Base-by-base conservation (phyloP, 1,140 invertebrate genomes). In the Tigriopus japonicus region DNA sequence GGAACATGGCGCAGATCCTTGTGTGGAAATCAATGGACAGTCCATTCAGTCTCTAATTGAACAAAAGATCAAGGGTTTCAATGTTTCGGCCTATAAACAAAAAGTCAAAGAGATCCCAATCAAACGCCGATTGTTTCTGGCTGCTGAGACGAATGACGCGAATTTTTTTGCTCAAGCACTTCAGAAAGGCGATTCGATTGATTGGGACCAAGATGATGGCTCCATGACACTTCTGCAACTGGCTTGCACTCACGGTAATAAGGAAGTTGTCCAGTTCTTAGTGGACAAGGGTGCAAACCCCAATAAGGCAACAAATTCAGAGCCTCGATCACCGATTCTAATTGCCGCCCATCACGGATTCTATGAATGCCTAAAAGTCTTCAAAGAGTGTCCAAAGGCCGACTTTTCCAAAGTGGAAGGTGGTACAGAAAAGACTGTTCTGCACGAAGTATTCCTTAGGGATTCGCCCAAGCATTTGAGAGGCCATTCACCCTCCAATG, bases 261-360 rank as follows among this genome's bases (percentile, higher is more conserved):
- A 49, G 13, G 23, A 49, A 35, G 17, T 60, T 7, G 42, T 49
- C 15, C 2, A 45, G 14, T 60, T 17, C n/a, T 45, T 60, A 13
- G 6, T 60, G 15, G 45, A 19, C 1, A 42, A 21, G 10, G 58
- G 58, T 21, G 42, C 58, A 2, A 21, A 52, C 41, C 58, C 58
- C 15, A 60, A 60, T 17, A 19, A n/a, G 23, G 51, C n/a, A 1
- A 17, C 15, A 21, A 19, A 6, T 3, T 19, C 17, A 13, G 41
- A 60, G 14, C 7, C 19, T 5, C 23, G n/a, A 2, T 3, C 59
- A 6, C 49, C 59, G n/a, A 15, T 56, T 10, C 17, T 53, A 3
- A 23, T 61, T 19, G 59, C 59, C 19, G 59, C 49, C 10, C 51
- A 61, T 54, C 49, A 54, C 23, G 59, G 59, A 7, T 61, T 56